These are phyloP conservation scores for Acipenser transmontanus DNA, from an alignment of 2,797 vertebrate genomes.

Conservation along the genomic window DNA sequence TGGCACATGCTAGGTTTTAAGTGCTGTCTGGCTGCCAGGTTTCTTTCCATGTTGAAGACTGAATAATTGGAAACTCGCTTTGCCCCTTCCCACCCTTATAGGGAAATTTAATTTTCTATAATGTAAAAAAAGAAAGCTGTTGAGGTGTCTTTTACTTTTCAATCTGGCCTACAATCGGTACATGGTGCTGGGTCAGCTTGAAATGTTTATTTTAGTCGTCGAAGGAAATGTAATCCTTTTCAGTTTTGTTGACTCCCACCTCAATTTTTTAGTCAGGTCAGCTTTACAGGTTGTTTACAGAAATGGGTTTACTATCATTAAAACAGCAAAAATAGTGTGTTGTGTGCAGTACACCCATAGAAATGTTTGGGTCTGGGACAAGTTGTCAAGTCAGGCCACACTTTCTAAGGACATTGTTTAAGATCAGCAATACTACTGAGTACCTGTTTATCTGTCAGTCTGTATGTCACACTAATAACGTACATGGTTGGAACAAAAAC, in stretches of 20 bases:
- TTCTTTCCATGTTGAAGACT: constrained; percentile 64
- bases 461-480: too few relatives aligned
- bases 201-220: constrained; percentile 27
- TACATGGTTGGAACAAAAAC: too few relatives aligned
- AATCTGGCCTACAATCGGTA: constrained; percentile 9
- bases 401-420: too few relatives aligned
- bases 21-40: constrained; percentile 31
- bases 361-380: too few relatives aligned
- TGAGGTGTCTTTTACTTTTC: constrained; percentile 36
- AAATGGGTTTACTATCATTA: not conserved
- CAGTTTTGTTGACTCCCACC: constrained; percentile 12
- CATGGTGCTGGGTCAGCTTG: constrained; percentile 37
- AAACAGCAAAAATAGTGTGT: not conserved
- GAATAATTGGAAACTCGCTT: constrained; percentile 60
- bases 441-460: too few relatives aligned
- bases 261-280: constrained; percentile 9
- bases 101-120: constrained; percentile 73
- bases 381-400: constrained; percentile 7
- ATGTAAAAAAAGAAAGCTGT: constrained; percentile 55
- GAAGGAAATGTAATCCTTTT: constrained; percentile 18
- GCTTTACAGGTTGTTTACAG: too few relatives aligned
- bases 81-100: constrained; percentile 51
- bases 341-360: too few relatives aligned
- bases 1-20: constrained; percentile 14
- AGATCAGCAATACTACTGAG: too few relatives aligned